Evolutionary conservation across 2,113 vertebrate species (phyloP), one percentile per base, ranked within the genome.

Genomic region (Vanacampus margaritifer): DNA sequence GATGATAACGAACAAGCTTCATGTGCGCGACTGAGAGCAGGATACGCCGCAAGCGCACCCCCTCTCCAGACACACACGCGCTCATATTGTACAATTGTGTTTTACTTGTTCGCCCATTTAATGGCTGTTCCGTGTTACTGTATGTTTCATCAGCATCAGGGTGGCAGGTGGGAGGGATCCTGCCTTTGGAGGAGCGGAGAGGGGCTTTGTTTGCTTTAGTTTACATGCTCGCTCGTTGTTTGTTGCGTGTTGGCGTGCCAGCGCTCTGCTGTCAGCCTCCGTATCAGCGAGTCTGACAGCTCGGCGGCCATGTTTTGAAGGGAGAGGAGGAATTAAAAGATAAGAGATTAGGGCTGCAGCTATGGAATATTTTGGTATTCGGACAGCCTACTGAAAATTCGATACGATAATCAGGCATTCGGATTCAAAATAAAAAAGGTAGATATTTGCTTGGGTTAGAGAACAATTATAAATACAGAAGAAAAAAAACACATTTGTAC

Each of bases 201-300:
- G 76, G 69, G 85, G 85, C 86, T 90, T 90, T 91, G 90, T 91
- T 92, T 90, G 88, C 86, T 89, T 90, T 91, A 88, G 89, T 91
- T 91, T 91, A 90, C 90, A 89, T 64, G 86, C 85, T 82, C 78
- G 81, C 79, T 68, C 14, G 78, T 88, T 87, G 86, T 89, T 88
- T 90, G 86, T 86, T 85, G 88, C 84, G 73, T 91, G 88, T 90
- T 74, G 79, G 75, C 48, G 71, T 59, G 83, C 86, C 84, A 89
- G 88, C 86, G 90, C 84, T 79, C 80, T 69, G 83, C 86, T 78
- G 72, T 86, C 87, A 82, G 73, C 78, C 74, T 43, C 71, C 57
- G 75, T 65, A 76, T 84, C 88, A 91, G 85, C 77, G 85, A 85
- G 79, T 51, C 84, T 88, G 91, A 91, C 90, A 91, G 90, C 86